Evolutionary conservation across 2,888 invertebrate species (phyloP).

Genomic region (Pammene fasciana): DNA sequence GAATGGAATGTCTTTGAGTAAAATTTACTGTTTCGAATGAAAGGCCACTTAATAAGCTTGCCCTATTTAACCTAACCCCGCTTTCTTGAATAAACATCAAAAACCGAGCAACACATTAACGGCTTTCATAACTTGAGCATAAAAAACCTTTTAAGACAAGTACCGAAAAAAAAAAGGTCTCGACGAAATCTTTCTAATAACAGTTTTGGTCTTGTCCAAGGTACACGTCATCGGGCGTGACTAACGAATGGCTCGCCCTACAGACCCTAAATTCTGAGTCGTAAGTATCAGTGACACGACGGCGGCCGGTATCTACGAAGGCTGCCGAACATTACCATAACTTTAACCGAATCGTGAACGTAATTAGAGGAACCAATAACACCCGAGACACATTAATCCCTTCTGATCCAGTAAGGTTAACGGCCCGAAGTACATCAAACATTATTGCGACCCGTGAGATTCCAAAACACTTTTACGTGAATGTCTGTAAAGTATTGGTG

Average conservation of each 20-base stretch:
- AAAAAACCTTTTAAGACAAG: conserved; percentile 74
- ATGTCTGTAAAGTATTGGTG: conserved; percentile 60
- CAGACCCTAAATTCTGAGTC: conserved; percentile 83
- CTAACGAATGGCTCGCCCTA: conserved; percentile 84
- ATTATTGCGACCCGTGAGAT: conserved; percentile 59
- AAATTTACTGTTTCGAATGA: conserved; percentile 55
- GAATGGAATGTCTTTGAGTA: conserved; percentile 64
- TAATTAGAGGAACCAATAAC: conserved; percentile 80
- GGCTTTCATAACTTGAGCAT: conserved; percentile 48
- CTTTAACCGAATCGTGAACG: conserved; percentile 74
- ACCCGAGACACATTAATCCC: conserved; percentile 77
- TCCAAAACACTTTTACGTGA: conserved; percentile 61
- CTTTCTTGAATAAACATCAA: conserved; percentile 39
- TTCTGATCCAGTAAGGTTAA: conserved; percentile 74
- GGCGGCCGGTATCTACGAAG: conserved; percentile 68
- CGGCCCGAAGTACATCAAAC: conserved; percentile 67
- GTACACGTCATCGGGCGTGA: conserved; percentile 83
- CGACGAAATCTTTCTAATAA: conserved; percentile 78
- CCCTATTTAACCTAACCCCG: conserved; percentile 35
- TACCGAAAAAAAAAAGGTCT: conserved; percentile 65
- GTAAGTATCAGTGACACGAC: conserved; percentile 79
- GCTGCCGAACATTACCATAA: conserved; percentile 79
- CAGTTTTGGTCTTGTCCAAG: conserved; percentile 84
- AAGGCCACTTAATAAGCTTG: conserved; percentile 40
- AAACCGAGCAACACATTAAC: conserved; percentile 43